These are phyloP conservation scores for Ahaetulla prasina DNA, from an alignment of 2,113 vertebrate species.

Conservation along the genomic window DNA sequence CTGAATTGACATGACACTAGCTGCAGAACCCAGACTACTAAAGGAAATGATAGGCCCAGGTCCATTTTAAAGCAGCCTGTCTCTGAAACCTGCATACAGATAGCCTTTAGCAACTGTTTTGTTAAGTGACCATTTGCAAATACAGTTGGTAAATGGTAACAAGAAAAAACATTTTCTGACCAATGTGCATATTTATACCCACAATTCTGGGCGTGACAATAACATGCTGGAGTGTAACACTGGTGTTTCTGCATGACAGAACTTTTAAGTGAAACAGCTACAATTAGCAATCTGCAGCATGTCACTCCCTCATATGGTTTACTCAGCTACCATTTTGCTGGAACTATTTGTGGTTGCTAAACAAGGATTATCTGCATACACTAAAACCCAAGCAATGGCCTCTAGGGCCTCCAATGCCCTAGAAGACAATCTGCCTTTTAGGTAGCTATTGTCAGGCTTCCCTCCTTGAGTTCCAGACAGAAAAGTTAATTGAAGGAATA, in stretches of 20 bases:
- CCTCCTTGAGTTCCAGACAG: neutral
- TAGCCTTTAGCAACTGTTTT: neutral
- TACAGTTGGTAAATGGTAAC: neutral
- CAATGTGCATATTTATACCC: neutral
- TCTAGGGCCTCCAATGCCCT: neutral
- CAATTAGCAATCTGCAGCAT: neutral
- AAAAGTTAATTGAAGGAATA: neutral
- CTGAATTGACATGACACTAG: neutral
- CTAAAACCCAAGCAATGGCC: neutral
- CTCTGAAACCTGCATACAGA: neutral
- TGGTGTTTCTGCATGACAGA: neutral
- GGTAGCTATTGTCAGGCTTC: neutral
- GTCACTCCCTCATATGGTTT: neutral
- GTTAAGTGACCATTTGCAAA: neutral
- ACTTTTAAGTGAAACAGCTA: neutral
- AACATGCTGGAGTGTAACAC: neutral
- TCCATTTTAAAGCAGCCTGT: neutral
- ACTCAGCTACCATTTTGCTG: neutral
- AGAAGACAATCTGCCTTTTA: neutral
- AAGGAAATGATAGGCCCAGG: neutral
- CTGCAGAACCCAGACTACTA: neutral
- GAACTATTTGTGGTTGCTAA: neutral
- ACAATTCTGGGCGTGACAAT: neutral
- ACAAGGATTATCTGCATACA: neutral
- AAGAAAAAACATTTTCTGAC: neutral